These are phyloP conservation scores for Zaprionus tsacasi DNA, from an alignment of 1,140 invertebrate species.

Conservation along the genomic window DNA sequence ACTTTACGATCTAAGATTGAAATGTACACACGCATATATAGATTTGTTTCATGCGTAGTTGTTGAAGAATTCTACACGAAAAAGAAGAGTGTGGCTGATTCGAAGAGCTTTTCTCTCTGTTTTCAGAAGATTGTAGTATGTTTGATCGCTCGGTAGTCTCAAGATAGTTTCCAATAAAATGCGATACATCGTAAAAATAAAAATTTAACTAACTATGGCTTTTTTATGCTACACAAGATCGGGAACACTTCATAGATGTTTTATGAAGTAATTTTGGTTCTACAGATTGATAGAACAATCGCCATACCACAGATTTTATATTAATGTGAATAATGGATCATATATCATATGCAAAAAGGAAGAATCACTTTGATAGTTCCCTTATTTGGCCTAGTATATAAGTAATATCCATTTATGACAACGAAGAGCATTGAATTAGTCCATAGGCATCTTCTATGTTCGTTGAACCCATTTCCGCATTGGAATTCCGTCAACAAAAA, in stretches of 20 bases:
- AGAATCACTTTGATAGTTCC: too few species aligned
- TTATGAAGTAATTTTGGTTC: neutral
- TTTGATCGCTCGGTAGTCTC: neutral
- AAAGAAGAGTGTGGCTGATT: slow-evolving; percentile 10
- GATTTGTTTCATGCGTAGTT: neutral
- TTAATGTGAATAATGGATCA: too few species aligned
- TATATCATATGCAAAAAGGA: too few species aligned
- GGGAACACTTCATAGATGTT: neutral
- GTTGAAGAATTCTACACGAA: slow-evolving; percentile 24
- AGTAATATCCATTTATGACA: too few species aligned
- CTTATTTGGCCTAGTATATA: too few species aligned
- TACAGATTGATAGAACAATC: neutral
- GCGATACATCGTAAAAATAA: neutral
- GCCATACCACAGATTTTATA: too few species aligned
- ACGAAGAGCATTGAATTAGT: too few species aligned
- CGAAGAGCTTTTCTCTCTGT: neutral
- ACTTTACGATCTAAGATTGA: neutral
- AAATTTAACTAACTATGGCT: neutral
- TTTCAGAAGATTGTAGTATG: slow-evolving; percentile 7
- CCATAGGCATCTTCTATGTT: neutral
- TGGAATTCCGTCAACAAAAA: neutral
- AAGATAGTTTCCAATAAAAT: slow-evolving; percentile 16
- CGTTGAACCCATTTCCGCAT: neutral
- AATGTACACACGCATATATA: neutral
- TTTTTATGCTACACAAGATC: neutral